These are phyloP conservation scores for Corynorhinus townsendii DNA, from an alignment of 2,113 vertebrate species.

Conservation along the genomic window DNA sequence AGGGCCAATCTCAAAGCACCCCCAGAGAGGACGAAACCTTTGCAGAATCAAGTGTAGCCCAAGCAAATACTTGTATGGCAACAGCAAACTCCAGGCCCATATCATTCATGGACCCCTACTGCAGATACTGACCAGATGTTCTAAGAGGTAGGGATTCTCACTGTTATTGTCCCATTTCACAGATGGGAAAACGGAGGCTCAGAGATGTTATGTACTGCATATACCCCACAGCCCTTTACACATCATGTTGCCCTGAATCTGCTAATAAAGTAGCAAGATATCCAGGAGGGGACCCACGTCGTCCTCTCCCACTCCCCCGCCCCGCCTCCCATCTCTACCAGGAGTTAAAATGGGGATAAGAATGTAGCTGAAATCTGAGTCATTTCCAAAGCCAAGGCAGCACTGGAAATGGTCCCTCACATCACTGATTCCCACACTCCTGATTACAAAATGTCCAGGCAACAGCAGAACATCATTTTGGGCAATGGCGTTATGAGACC, in stretches of 20 bases:
- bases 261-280: neutral
- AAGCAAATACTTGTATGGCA: neutral
- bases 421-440: neutral
- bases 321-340: neutral
- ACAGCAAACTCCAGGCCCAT: neutral
- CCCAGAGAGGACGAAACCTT: neutral
- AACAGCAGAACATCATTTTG: neutral
- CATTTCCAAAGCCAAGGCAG: neutral
- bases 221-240: neutral
- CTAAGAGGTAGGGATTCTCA: neutral
- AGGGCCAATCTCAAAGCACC: neutral
- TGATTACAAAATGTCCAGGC: neutral
- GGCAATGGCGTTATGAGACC: neutral
- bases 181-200: neutral
- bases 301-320: no score
- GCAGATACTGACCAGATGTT: neutral
- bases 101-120: neutral
- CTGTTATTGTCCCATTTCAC: neutral
- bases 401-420: neutral
- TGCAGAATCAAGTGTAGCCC: neutral
- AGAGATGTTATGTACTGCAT: neutral
- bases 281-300: neutral
- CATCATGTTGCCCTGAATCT: neutral
- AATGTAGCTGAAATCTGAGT: neutral
- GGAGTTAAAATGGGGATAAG: neutral